Evolutionary conservation across 2,113 vertebrate species (phyloP).

Genomic region (Bufo bufo): DNA sequence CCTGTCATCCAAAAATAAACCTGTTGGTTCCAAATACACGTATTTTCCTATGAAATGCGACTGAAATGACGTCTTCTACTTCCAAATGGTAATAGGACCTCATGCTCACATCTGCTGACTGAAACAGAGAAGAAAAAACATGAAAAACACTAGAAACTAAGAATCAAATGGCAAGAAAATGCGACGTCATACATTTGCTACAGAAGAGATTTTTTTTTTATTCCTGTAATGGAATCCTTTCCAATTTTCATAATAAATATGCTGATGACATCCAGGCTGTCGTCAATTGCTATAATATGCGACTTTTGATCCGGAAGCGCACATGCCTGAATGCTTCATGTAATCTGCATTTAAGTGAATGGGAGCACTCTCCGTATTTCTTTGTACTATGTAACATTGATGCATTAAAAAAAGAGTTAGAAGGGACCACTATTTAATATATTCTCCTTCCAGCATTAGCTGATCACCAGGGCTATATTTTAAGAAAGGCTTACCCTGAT

Average conservation of each 20-base stretch:
- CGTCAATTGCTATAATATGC: background rate
- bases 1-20: constrained; percentile 19
- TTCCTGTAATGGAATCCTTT: background rate
- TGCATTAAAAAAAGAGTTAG: too few species aligned
- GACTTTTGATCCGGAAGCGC: background rate
- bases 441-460: too few species aligned
- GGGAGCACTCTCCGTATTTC: background rate
- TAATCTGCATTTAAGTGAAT: background rate
- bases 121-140: background rate
- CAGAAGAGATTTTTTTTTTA: background rate
- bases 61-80: background rate
- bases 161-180: background rate
- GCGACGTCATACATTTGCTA: background rate
- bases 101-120: background rate
- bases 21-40: background rate
- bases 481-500: too few species aligned
- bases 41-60: background rate
- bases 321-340: background rate
- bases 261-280: background rate
- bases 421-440: too few species aligned
- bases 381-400: too few species aligned
- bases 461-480: too few species aligned
- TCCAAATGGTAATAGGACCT: background rate
- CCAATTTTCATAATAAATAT: background rate
- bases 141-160: background rate